Percentiles rank a stretch among this genome's conserved stretches.
Conservation (phyloP, 1,140 invertebrate species). For the Carposina sasakii region DNA sequence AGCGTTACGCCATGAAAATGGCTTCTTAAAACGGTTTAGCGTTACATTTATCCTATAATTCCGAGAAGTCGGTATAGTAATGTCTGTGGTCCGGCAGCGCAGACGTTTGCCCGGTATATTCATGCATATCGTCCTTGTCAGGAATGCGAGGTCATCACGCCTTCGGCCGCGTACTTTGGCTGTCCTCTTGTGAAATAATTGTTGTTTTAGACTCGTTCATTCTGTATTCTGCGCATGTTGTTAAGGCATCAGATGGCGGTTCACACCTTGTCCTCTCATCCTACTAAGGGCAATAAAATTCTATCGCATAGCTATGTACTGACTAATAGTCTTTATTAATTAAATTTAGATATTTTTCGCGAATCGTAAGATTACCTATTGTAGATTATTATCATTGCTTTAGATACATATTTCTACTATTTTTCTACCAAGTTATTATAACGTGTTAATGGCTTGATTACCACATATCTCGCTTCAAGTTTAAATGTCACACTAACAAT, state of each 20-base stretch:
- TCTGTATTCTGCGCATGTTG: constrained; percentile 53
- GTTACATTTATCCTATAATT: no score
- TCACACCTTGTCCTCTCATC: constrained; percentile 38
- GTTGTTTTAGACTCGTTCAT: constrained; percentile 44
- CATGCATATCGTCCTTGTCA: constrained; percentile 63
- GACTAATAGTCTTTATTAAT: not conserved
- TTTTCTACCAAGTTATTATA: no score
- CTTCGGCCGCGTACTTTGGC: constrained; percentile 45
- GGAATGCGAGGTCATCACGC: constrained; percentile 68
- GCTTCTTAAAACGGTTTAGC: no score
- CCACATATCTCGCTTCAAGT: no score
- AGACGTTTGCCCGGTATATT: constrained; percentile 23
- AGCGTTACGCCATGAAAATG: no score
- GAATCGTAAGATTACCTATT: no score
- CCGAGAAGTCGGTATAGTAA: no score
- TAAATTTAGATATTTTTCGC: not conserved
- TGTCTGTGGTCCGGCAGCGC: constrained; percentile 22
- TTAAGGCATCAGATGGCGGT: constrained; percentile 33
- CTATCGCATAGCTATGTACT: no score
- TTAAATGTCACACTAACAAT: no score
- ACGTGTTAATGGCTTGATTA: no score
- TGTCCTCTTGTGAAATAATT: constrained; percentile 55
- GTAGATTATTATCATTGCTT: no score
- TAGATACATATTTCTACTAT: no score
- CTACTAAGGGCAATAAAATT: constrained; percentile 5